These are phyloP conservation scores for Clinocottus analis DNA, from an alignment of 2,113 vertebrate species.

Conservation along the genomic window DNA sequence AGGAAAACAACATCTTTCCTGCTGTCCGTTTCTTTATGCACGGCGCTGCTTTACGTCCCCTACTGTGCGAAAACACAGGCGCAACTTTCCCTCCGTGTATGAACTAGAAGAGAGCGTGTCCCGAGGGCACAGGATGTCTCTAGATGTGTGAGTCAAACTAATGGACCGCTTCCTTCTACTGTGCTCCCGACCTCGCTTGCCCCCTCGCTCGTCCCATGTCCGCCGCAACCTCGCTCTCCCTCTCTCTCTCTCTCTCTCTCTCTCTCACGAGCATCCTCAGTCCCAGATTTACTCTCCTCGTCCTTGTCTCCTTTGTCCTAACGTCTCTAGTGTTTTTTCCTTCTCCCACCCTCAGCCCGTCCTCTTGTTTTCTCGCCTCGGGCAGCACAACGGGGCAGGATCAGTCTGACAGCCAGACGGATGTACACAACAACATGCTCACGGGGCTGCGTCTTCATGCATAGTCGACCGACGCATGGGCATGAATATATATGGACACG, in stretches of 20 bases:
- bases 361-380: conserved; percentile 20
- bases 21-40: background rate
- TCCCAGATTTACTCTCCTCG: background rate
- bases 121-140: conserved; percentile 55
- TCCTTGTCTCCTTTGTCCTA: background rate
- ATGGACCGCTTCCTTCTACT: conserved; percentile 68
- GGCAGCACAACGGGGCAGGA: conserved; percentile 32
- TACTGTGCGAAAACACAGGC: conserved; percentile 29
- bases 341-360: conserved; percentile 16
- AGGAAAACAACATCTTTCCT: conserved; percentile 4
- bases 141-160: conserved; percentile 69
- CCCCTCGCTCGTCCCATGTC: conserved; percentile 44
- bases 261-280: conserved; percentile 29
- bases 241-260: background rate
- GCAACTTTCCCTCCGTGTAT: conserved; percentile 25
- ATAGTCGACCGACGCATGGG: background rate
- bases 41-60: background rate
- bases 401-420: conserved; percentile 48
- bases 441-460: background rate
- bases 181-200: conserved; percentile 52
- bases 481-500: conserved; percentile 15
- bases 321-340: conserved; percentile 27
- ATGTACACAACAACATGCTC: conserved; percentile 1
- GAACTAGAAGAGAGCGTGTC: conserved; percentile 56
- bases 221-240: background rate